These are phyloP conservation scores for Phalanger gymnotis DNA, from an alignment of 2,797 vertebrate species.

Conservation along the genomic window DNA sequence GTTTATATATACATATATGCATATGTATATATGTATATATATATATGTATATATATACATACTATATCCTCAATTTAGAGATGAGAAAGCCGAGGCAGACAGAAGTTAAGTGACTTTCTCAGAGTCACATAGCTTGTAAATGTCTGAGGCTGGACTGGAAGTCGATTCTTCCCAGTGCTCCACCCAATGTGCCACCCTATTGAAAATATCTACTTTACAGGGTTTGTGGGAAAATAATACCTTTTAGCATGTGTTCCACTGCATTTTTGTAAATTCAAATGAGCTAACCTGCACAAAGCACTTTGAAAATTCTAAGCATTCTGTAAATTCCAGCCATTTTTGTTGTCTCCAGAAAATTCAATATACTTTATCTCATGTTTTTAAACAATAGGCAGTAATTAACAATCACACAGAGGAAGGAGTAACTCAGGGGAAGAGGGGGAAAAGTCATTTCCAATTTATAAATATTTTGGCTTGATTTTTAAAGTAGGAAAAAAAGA, in stretches of 20 bases:
- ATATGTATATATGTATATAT: no score
- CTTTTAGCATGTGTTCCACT: neutral
- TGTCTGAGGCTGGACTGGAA: neutral
- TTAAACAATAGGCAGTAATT: slow-evolving; percentile 61
- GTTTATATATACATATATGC: no score
- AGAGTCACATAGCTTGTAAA: neutral
- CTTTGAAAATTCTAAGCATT: neutral
- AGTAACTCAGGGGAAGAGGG: neutral
- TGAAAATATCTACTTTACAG: neutral
- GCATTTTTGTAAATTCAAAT: neutral
- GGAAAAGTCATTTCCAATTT: slow-evolving; percentile 77
- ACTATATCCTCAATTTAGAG: neutral
- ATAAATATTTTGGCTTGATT: slow-evolving; percentile 77
- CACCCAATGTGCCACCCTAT: neutral
- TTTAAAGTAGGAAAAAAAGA: slow-evolving; percentile 72
- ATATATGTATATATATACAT: no score
- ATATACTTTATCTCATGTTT: slow-evolving; percentile 6
- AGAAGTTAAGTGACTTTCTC: neutral
- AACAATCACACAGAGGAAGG: slow-evolving; percentile 58
- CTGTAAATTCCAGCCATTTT: neutral
- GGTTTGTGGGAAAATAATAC: neutral
- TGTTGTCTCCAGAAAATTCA: neutral
- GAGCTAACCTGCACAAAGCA: neutral
- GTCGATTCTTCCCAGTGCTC: neutral
- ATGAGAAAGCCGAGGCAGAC: neutral